Evolutionary conservation across 2,797 vertebrate genomes (phyloP).

Genomic region (Acanthiza pusilla): DNA sequence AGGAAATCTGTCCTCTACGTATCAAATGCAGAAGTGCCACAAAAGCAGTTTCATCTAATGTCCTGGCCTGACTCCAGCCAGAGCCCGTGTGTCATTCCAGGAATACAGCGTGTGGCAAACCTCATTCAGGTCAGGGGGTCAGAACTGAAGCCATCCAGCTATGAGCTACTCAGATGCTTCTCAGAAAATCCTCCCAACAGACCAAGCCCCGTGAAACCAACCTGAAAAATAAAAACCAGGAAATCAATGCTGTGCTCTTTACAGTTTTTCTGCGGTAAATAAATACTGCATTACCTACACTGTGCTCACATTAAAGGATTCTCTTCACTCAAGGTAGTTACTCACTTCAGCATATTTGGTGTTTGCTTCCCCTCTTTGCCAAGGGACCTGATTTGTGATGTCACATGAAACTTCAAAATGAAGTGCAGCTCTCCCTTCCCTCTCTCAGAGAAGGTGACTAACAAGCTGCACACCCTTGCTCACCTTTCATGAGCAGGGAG

Average conservation of each 20-base stretch:
- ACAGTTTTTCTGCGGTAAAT: constrained; percentile 14
- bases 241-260: constrained; percentile 51
- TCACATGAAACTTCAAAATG: background rate
- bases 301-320: background rate
- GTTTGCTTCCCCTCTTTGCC: constrained; percentile 12
- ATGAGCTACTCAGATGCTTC: background rate
- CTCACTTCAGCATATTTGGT: constrained; percentile 8
- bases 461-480: background rate
- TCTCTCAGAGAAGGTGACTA: background rate
- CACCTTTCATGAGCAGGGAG: background rate
- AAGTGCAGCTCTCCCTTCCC: background rate
- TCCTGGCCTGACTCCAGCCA: background rate
- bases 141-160: background rate
- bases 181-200: constrained; percentile 14
- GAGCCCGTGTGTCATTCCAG: background rate
- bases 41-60: background rate
- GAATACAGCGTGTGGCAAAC: background rate
- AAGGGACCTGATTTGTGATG: constrained; percentile 9
- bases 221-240: constrained; percentile 9
- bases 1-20: background rate
- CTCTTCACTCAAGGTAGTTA: constrained; percentile 3
- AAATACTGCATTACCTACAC: constrained; percentile 46
- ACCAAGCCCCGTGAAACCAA: background rate
- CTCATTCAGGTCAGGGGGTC: accelerated
- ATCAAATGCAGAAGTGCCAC: background rate